phyloP scores from a whole-genome alignment of 2,888 invertebrate genomes.

The Plemyria rubiginata region DNA sequence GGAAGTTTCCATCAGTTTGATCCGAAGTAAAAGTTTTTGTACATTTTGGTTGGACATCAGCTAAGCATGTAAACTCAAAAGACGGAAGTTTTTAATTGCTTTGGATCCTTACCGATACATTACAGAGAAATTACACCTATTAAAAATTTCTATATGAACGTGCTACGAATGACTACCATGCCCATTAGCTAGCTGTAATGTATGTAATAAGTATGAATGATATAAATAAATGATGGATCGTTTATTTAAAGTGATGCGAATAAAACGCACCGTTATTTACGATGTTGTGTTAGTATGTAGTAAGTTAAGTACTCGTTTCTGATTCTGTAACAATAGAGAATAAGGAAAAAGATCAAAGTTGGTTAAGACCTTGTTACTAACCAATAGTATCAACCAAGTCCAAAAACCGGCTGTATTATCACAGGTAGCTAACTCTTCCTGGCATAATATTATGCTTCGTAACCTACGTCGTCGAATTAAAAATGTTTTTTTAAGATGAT shows the following conservation, averaged over 20 bases:
- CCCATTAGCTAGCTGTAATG: background rate
- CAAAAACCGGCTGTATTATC: too few relatives aligned
- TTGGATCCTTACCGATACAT: background rate
- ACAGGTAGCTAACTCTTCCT: too few relatives aligned
- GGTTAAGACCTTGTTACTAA: too few relatives aligned
- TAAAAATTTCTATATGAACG: background rate
- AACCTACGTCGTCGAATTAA: background rate
- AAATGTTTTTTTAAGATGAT: background rate
- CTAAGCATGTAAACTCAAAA: conserved; percentile 16
- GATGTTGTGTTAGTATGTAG: background rate
- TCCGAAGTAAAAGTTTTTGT: conserved; percentile 22
- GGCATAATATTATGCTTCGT: too few relatives aligned
- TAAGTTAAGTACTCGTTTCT: too few relatives aligned
- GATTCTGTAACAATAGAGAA: too few relatives aligned
- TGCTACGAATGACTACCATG: background rate
- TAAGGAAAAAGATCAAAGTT: too few relatives aligned
- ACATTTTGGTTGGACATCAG: conserved; percentile 24
- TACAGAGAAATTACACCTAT: background rate
- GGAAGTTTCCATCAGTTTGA: conserved; percentile 28
- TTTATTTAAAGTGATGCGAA: background rate
- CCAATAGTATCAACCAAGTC: too few relatives aligned
- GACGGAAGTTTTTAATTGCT: conserved; percentile 27
- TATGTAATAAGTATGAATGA: too few relatives aligned
- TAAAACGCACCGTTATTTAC: background rate
- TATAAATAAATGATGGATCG: background rate